These are phyloP conservation scores for Meloidogyne hapla DNA, from an alignment of 1,140 invertebrate genomes.

Conservation along the genomic window DNA sequence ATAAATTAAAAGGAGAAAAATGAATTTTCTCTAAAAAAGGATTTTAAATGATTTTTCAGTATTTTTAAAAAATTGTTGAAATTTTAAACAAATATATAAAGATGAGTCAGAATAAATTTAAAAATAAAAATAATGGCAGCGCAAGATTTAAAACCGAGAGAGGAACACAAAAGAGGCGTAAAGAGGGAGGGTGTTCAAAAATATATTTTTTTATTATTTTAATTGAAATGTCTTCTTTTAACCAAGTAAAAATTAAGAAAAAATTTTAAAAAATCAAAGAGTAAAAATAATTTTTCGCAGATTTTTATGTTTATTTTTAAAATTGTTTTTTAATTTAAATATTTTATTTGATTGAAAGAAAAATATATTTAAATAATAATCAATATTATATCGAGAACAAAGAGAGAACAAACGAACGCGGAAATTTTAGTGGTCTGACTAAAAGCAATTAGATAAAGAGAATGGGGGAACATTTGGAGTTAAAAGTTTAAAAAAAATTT, in stretches of 20 bases:
- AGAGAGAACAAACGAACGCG: neutral
- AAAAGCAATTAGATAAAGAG: neutral
- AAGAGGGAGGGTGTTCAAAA: neutral
- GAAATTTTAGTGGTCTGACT: neutral
- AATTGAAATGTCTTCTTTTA: neutral
- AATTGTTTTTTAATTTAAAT: neutral
- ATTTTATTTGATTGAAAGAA: neutral
- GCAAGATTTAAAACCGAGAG: neutral
- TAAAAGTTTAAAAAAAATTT: neutral
- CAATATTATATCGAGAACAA: neutral
- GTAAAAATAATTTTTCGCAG: no score
- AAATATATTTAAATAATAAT: neutral
- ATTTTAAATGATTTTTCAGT: no score
- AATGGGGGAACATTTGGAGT: neutral
- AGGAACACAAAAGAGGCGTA: neutral
- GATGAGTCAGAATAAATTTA: neutral
- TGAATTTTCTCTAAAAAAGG: neutral
- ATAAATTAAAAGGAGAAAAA: neutral
- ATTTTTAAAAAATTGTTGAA: no score
- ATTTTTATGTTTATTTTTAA: neutral
- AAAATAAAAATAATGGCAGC: slow-evolving; percentile 5
- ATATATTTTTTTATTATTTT: neutral
- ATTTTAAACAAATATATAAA: neutral
- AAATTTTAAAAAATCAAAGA: neutral
- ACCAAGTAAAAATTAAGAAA: neutral